Evolutionary conservation across 2,113 vertebrate species (phyloP).

Genomic region (Perca schrenkii): DNA sequence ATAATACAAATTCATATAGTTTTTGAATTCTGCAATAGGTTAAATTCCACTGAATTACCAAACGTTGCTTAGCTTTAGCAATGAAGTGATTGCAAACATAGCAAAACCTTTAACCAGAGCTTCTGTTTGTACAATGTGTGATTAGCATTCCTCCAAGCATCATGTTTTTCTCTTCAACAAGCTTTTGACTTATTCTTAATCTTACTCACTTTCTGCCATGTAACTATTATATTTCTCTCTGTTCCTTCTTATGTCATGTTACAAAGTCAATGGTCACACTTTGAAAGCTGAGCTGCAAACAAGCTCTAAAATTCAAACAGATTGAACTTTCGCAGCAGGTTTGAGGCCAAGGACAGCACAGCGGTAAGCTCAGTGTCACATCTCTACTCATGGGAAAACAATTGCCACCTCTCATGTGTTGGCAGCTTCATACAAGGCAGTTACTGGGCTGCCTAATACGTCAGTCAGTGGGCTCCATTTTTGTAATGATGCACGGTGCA

Average conservation of each 20-base stretch:
- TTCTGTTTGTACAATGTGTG: not conserved
- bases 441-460: not conserved
- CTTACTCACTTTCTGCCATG: not conserved
- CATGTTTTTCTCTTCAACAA: not conserved
- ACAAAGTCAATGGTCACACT: not conserved
- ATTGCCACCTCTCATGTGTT: not conserved
- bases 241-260: not conserved
- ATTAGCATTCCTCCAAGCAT: not conserved
- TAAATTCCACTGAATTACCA: not conserved
- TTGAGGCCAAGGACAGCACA: constrained; percentile 2
- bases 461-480: not conserved
- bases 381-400: not conserved
- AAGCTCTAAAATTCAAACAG: not conserved
- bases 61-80: not conserved
- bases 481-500: not conserved
- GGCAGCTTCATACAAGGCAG: constrained; percentile 1
- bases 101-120: not conserved
- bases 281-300: constrained; percentile 18
- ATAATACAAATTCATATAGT: not conserved
- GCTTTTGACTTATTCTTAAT: not conserved
- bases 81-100: not conserved
- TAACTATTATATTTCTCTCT: not conserved
- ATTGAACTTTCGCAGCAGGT: not conserved
- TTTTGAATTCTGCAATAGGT: not conserved
- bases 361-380: not conserved